These are phyloP conservation scores for Solenopsis fugax DNA, from an alignment of 1,140 invertebrate genomes.

Conservation along the genomic window DNA sequence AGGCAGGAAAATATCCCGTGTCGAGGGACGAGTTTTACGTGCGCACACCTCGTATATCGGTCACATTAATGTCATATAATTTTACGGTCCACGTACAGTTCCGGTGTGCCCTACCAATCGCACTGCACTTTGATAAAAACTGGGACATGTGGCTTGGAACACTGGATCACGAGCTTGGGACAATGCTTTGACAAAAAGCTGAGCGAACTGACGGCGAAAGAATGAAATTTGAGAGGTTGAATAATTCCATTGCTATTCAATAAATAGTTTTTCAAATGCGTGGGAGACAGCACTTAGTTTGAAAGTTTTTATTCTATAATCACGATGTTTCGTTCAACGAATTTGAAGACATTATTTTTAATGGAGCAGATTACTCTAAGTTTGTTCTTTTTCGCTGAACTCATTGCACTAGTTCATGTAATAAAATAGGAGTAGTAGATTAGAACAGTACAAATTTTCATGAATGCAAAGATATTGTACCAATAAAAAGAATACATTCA, in stretches of 20 bases:
- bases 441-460: too few species aligned
- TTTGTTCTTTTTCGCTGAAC: too few species aligned
- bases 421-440: too few species aligned
- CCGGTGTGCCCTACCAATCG: slow-evolving; percentile 38
- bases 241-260: slow-evolving; percentile 46
- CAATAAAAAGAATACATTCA: too few species aligned
- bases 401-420: too few species aligned
- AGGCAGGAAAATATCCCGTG: slow-evolving; percentile 60
- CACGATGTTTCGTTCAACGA: background rate
- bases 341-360: slow-evolving; percentile 42
- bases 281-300: background rate
- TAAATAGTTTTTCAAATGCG: slow-evolving; percentile 37
- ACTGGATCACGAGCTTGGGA: background rate
- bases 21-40: slow-evolving; percentile 58
- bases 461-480: too few species aligned
- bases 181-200: slow-evolving; percentile 41
- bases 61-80: slow-evolving; percentile 78
- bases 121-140: slow-evolving; percentile 75
- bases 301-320: slow-evolving; percentile 31
- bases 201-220: background rate
- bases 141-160: slow-evolving; percentile 22
- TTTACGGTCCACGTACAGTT: slow-evolving; percentile 72
- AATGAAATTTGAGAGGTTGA: slow-evolving; percentile 16
- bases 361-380: background rate
- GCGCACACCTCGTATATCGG: slow-evolving; percentile 65